These are phyloP conservation scores for Periophthalmus magnuspinnatus DNA, from an alignment of 2,797 vertebrate species.

Conservation along the genomic window DNA sequence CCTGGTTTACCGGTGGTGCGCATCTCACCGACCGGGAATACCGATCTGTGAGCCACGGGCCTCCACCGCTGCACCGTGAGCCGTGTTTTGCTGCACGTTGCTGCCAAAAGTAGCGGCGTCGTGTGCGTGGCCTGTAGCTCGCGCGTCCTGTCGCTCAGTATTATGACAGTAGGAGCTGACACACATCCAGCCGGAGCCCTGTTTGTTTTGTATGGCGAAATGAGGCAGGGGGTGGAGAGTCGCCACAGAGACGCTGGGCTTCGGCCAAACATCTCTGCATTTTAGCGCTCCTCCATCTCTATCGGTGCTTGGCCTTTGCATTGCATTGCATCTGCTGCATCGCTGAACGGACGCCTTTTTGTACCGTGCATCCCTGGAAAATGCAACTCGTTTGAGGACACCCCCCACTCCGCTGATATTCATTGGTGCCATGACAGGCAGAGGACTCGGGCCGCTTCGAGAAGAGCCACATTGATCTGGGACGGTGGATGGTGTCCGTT, in stretches of 20 bases:
- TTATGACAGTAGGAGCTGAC: slow-evolving; percentile 57
- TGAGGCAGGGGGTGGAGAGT: slow-evolving; percentile 74
- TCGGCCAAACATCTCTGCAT: slow-evolving; percentile 74
- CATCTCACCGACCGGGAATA: slow-evolving; percentile 70
- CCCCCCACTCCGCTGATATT: slow-evolving; percentile 54
- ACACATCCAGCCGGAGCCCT: slow-evolving; percentile 57
- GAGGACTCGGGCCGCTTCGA: slow-evolving; percentile 70
- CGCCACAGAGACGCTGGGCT: slow-evolving; percentile 76
- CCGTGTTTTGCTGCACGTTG: slow-evolving; percentile 47
- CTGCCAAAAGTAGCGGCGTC: slow-evolving; percentile 43
- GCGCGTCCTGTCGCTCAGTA: slow-evolving; percentile 30
- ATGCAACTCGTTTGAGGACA: slow-evolving; percentile 77
- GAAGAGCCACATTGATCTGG: slow-evolving; percentile 72
- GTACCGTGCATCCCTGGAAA: slow-evolving; percentile 56
- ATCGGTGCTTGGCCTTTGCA: slow-evolving; percentile 45
- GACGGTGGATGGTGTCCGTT: slow-evolving; percentile 64
- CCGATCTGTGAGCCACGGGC: slow-evolving; percentile 56
- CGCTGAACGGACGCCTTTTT: slow-evolving; percentile 33
- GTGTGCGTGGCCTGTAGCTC: slow-evolving; percentile 15
- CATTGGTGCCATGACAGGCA: slow-evolving; percentile 78
- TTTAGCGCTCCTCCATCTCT: slow-evolving; percentile 51
- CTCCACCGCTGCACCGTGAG: slow-evolving; percentile 50
- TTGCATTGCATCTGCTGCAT: slow-evolving; percentile 55
- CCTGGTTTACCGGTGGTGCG: slow-evolving; percentile 43
- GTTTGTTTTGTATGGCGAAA: slow-evolving; percentile 72